A percentile compares a stretch with the other conserved stretches of the same genome.
Evolutionary conservation across 2,113 vertebrate genomes (phyloP).

Genomic region (Sinosuthora webbiana): DNA sequence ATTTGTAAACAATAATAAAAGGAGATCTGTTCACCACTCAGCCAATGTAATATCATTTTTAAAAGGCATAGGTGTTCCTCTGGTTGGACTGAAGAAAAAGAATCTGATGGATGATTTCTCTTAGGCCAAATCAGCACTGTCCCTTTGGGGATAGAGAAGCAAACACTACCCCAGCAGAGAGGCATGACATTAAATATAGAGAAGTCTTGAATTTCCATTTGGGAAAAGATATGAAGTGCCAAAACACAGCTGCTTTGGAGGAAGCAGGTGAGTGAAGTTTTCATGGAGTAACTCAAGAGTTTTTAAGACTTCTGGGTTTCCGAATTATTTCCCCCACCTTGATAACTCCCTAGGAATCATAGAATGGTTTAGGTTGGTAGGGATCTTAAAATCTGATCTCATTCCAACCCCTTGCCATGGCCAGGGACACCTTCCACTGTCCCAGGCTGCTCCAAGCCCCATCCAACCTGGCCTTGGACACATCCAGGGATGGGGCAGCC

Average conservation of each 20-base stretch:
- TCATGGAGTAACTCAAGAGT: not conserved
- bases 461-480: accelerated
- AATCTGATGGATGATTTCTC: not conserved
- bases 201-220: not conserved
- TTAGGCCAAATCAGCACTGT: not conserved
- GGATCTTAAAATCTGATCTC: not conserved
- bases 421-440: not conserved
- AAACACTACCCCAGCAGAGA: accelerated
- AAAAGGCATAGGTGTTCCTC: not conserved
- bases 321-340: accelerated
- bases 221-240: not conserved
- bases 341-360: not conserved
- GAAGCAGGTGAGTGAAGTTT: not conserved
- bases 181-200: not conserved
- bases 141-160: not conserved
- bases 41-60: not conserved
- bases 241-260: not conserved
- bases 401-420: not conserved
- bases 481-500: not conserved
- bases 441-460: accelerated
- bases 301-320: not conserved
- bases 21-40: not conserved
- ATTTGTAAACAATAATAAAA: not conserved
- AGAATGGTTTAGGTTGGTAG: not conserved
- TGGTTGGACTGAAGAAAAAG: not conserved